These are phyloP conservation scores for Podarcis muralis DNA, from an alignment of 2,113 vertebrate genomes.

Conservation along the genomic window DNA sequence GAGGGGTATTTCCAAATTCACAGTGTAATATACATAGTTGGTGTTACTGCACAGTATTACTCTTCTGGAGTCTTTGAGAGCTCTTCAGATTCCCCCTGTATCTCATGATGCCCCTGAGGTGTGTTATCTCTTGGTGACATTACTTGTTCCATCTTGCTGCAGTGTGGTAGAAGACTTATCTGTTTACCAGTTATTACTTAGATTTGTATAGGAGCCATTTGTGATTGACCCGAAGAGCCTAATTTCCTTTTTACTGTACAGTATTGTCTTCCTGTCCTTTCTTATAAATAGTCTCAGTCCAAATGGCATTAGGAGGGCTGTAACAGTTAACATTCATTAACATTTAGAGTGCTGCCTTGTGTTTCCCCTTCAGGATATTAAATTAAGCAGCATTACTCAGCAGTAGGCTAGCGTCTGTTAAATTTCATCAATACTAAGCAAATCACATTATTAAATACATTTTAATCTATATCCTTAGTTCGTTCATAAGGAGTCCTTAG, in stretches of 20 bases:
- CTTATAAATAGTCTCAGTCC: conserved; percentile 42
- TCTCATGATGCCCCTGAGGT: conserved; percentile 46
- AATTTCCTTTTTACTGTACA: conserved; percentile 63
- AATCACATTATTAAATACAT: conserved; percentile 59
- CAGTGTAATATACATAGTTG: conserved; percentile 40
- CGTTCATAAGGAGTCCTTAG: conserved; percentile 43
- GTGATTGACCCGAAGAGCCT: conserved; percentile 47
- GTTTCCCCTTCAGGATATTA: conserved; percentile 59
- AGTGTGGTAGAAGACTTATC: conserved; percentile 59
- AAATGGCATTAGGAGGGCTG: conserved; percentile 45
- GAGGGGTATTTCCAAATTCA: conserved; percentile 45
- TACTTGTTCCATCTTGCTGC: conserved; percentile 53
- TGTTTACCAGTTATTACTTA: conserved; percentile 67
- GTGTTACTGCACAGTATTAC: conserved; percentile 38
- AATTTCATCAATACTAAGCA: conserved; percentile 63
- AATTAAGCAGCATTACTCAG: conserved; percentile 61
- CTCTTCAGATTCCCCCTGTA: conserved; percentile 15
- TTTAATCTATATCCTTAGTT: conserved; percentile 47
- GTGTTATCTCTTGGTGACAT: conserved; percentile 54
- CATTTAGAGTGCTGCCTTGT: conserved; percentile 48
- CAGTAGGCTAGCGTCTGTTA: conserved; percentile 62
- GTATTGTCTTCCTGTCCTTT: conserved; percentile 58
- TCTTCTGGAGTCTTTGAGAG: conserved; percentile 42
- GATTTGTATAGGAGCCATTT: conserved; percentile 52
- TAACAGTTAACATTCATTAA: conserved; percentile 62